Evolutionary conservation across 2,797 vertebrate species (phyloP).

Genomic region (Dryobates pubescens): DNA sequence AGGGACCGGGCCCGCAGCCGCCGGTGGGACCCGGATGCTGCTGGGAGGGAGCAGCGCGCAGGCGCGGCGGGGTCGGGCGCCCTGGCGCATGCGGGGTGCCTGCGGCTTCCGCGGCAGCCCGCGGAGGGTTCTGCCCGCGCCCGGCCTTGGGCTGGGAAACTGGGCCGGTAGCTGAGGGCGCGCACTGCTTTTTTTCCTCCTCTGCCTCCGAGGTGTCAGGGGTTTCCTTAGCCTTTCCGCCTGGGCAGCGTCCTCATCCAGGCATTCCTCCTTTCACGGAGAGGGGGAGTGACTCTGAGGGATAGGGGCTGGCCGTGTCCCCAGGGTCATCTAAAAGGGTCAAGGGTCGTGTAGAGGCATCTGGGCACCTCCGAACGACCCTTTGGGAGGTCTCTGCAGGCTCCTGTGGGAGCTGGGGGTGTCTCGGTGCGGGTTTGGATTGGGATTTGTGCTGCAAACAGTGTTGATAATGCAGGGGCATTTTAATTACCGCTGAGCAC

Average conservation of each 20-base stretch:
- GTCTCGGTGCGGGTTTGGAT: no score
- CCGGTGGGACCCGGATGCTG: no score
- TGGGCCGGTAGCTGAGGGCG: accelerated
- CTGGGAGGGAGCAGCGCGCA: accelerated
- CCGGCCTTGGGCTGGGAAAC: no score
- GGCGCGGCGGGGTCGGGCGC: accelerated
- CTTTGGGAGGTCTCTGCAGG: no score
- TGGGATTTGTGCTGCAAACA: no score
- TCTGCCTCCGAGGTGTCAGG: not conserved
- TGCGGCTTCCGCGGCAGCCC: no score
- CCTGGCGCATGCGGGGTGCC: not conserved
- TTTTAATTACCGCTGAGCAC: no score
- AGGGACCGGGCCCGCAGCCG: accelerated
- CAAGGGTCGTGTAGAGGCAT: no score
- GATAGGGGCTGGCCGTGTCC: not conserved
- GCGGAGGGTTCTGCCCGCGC: no score
- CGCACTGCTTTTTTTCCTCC: not conserved
- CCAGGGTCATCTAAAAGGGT: not conserved
- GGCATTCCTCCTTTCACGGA: not conserved
- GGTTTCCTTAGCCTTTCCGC: conserved; percentile 44
- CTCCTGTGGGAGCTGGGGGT: no score
- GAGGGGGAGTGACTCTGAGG: accelerated
- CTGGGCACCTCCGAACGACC: no score
- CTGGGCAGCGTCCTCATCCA: conserved; percentile 63
- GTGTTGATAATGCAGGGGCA: no score